Evolutionary conservation across 2,888 invertebrate species (phyloP), one percentile per base, ranked within the genome.

Genomic region (Brenthis ino): DNA sequence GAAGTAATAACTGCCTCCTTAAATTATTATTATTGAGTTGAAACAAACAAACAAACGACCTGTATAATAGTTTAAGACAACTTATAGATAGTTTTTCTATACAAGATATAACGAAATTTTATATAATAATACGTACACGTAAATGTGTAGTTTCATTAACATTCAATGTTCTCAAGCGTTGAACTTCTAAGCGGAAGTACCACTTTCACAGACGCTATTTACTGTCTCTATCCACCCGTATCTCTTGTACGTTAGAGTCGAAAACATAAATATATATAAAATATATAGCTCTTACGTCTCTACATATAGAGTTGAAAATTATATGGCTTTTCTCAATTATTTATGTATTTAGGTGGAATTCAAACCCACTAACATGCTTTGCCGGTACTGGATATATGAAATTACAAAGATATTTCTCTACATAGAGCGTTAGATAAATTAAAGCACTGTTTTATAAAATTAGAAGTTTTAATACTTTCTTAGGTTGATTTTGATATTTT

Each of bases 181-280:
- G 73, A 71, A 71, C 74, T 69, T 66, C 64, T 57, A 65, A 69
- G 69, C 73, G 72, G 74, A 74, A 75, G 71, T 67, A 68, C 56
- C 75, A 75, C 75, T 76, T 76, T 75, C 74, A 71, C 72, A 58
- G 60, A 24, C 54, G 56, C 56, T 63, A 33, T 37, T 37, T 12
- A 54, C 20, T 16, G 28, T 33, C 8, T 54, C n/a, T 43, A 48
- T 6, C 11, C 33, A 60, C 60, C 50, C 50, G 60, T 60, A 33
- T 60, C 12, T 12, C 60, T 50, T 33, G 12, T 6, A 16, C 12
- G 50, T 5, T 60, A 60, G 28, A 60, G 60, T 16, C 33, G 8
- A 60, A 28, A 14, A n/a, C n/a, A n/a, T 3, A 60, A 47, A 8
- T 33, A 60, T 60, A 50, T 28, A 50, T 13, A 60, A 28, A 50